A percentile compares a stretch with the other conserved stretches of the same genome.
These are phyloP conservation scores for Ficedula albicollis DNA, from an alignment of 2,797 vertebrate species.

Conservation along the genomic window DNA sequence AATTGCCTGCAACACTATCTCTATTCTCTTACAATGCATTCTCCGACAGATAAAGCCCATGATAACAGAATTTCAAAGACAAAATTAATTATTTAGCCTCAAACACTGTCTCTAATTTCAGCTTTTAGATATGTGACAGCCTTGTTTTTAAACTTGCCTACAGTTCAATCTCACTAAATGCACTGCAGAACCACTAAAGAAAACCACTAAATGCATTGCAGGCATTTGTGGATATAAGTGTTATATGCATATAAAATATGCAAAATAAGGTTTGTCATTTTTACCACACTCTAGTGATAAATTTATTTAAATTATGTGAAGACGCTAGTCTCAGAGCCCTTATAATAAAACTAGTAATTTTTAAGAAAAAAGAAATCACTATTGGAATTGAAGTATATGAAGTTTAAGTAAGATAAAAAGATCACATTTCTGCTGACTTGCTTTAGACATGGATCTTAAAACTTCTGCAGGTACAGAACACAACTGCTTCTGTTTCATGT, in stretches of 20 bases:
- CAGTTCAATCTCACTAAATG: background rate
- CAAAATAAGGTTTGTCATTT: background rate
- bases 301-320: background rate
- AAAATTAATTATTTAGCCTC: background rate
- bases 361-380: background rate
- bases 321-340: fast-evolving
- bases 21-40: too few relatives aligned
- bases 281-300: background rate
- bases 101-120: background rate
- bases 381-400: background rate
- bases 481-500: background rate
- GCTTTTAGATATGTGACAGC: background rate
- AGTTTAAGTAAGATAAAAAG: background rate
- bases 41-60: background rate
- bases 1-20: too few relatives aligned
- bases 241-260: background rate
- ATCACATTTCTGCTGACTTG: background rate
- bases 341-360: background rate
- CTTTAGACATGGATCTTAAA: background rate
- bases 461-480: background rate
- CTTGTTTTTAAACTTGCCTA: background rate
- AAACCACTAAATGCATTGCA: background rate
- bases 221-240: background rate
- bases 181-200: background rate
- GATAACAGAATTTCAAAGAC: background rate